Base-by-base conservation (phyloP, 2,888 invertebrate species). In the Dexiosoma caninum region DNA sequence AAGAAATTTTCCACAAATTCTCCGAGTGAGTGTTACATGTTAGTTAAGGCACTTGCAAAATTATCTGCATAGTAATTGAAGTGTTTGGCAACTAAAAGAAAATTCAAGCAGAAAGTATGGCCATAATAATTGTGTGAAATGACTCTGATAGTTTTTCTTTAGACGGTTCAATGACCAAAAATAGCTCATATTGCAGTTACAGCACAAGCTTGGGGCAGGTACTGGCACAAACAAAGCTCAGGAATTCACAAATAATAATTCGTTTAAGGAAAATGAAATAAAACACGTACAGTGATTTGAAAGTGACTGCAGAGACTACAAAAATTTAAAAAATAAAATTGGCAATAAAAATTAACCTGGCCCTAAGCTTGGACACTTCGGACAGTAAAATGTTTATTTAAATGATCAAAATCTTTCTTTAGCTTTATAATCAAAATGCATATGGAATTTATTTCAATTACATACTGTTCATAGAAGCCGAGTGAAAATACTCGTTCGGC, bases 131-230 rank as follows among this genome's bases (percentile, higher is more conserved):
- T 76, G 32, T 69, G 10, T 64, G 42, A 42, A 19, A 49, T 71
- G 30, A 8, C 30, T 40, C 35, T 10, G 21, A 40, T 67, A 8
- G 14, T 16, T n/a, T 27, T 51, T 23, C 49, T 12, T 67, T 42
- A 23, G 8, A 42, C 53, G 76, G 82, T 82, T 82, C 82, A 76
- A 74, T 83, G 83, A 78, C 81, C 83, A 83, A 80, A 78, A 77
- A 57, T 57, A 69, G 57, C 72, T 51, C 59, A 75, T 49, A 21
- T 32, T 30, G n/a, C n/a, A 40, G 57, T 42, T 21, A 27, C 51
- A 51, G 9, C 37, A 37, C 4, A 42, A 6, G 8, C 27, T n/a
- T n/a, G n/a, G n/a, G 8, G 21, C 9, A 55, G 4, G 2, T 21
- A 42, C 23, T 59, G 21, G 21, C 7, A n/a, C 27, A 64, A 59